Percentiles rank a stretch among this genome's conserved stretches.
phyloP scores from a whole-genome alignment of 2,113 vertebrate species.

The Macaca nemestrina region DNA sequence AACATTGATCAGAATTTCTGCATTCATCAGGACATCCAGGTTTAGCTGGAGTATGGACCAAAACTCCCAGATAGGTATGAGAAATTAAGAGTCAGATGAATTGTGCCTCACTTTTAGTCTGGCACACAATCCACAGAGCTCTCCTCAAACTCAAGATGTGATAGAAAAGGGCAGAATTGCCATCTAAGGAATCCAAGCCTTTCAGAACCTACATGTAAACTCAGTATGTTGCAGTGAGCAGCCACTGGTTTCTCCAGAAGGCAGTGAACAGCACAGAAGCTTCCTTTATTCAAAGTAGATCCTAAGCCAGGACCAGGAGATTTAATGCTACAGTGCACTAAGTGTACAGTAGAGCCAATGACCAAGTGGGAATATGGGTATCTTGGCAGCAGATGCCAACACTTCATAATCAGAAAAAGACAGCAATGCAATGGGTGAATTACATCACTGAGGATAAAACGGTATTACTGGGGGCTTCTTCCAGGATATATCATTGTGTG shows the following conservation, averaged over 20 bases:
- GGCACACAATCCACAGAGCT: not conserved
- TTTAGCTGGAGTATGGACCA: fast-evolving
- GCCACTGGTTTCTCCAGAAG: not conserved
- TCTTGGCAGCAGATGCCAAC: not conserved
- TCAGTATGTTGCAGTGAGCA: not conserved
- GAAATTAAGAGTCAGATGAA: not conserved
- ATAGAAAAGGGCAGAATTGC: not conserved
- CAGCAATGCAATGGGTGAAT: not conserved
- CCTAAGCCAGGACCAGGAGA: not conserved
- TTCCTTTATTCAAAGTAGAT: not conserved
- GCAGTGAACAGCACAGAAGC: not conserved
- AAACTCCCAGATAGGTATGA: not conserved
- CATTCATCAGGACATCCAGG: not conserved
- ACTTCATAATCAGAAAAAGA: not conserved
- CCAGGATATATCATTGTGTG: not conserved
- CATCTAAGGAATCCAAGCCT: not conserved
- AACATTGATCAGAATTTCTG: not conserved
- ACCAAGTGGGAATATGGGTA: not conserved
- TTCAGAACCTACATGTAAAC: not conserved
- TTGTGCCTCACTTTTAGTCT: not conserved
- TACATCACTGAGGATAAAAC: not conserved
- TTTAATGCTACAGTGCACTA: too few species aligned
- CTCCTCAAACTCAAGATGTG: not conserved
- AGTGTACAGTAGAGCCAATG: not conserved
- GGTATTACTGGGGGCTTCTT: not conserved